These are phyloP conservation scores for Pygathrix nemaeus DNA, from an alignment of 2,113 vertebrate species.

Conservation along the genomic window DNA sequence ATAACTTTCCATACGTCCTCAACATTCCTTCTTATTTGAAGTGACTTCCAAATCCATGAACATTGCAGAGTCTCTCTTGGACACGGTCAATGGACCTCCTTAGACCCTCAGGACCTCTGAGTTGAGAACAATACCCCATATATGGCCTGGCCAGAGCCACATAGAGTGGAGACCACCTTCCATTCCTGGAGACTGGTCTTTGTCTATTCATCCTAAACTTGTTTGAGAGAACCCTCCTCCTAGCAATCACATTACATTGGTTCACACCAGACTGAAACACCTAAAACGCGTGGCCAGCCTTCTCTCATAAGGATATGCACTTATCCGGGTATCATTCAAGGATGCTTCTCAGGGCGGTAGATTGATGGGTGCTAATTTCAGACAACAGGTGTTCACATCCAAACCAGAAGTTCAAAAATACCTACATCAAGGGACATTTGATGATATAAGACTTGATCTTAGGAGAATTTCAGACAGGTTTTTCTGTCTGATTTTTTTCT, in stretches of 20 bases:
- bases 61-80: not conserved
- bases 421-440: not conserved
- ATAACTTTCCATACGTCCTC: accelerated
- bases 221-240: not conserved
- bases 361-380: not conserved
- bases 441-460: not conserved
- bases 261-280: not conserved
- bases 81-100: not conserved
- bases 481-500: not conserved
- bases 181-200: not conserved
- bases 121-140: not conserved
- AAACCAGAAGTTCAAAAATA: not conserved
- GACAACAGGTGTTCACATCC: not conserved
- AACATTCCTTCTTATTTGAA: not conserved
- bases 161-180: not conserved
- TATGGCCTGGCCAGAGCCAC: not conserved
- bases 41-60: not conserved
- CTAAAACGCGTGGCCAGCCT: not conserved
- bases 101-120: not conserved
- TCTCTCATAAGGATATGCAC: too few species aligned
- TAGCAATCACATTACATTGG: not conserved
- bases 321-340: not conserved
- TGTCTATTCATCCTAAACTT: not conserved
- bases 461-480: not conserved
- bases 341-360: not conserved